Base-by-base conservation (phyloP, 2,797 vertebrate genomes). In the Sebastes iracundus region DNA sequence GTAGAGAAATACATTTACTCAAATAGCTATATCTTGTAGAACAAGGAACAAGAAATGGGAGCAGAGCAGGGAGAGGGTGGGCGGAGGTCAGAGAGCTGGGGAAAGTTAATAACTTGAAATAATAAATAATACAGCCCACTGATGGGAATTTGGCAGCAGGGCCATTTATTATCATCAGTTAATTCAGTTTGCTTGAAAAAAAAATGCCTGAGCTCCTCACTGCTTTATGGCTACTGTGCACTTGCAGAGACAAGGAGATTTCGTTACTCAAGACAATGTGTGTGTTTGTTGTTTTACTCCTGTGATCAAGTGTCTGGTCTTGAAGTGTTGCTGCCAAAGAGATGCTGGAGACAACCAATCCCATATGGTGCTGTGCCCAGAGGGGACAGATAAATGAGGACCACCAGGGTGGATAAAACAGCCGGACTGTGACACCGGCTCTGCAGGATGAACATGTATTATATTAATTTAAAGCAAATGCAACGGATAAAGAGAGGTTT, bases 31-130 rank as follows among this genome's bases (percentile, higher is more conserved):
- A 91, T 88, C 91, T 90, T 96, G 94, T 94, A 91, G 89, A 94
- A 95, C 92, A 95, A 88, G 90, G 83, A 80, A 84, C 58, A 77
- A 82, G 87, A 90, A 90, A 86, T 88, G 84, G 82, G 86, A 90
- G 88, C 83, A 63, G 89, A 86, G 85, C 83, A 86, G 76, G n/a
- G 77, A 79, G 83, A 77, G 75, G 85, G 77, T 82, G 80, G 77
- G 87, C 20, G 70, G 86, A 93, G 90, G 92, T 93, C 93, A 94
- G 83, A 89, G 88, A 91, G 90, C 87, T 73, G 80, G 83, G 90
- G 94, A 93, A 95, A 95, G 93, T 93, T 95, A 95, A 95, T 95
- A 95, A 94, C 87, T 93, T 93, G 88, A 90, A 94, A 95, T 85
- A 94, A 94, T 93, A 95, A 94, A 95, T 92, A 92, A 87, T 80